phyloP scores from a whole-genome alignment of 2,888 invertebrate species.

The Lasioglossum zephyrum region DNA sequence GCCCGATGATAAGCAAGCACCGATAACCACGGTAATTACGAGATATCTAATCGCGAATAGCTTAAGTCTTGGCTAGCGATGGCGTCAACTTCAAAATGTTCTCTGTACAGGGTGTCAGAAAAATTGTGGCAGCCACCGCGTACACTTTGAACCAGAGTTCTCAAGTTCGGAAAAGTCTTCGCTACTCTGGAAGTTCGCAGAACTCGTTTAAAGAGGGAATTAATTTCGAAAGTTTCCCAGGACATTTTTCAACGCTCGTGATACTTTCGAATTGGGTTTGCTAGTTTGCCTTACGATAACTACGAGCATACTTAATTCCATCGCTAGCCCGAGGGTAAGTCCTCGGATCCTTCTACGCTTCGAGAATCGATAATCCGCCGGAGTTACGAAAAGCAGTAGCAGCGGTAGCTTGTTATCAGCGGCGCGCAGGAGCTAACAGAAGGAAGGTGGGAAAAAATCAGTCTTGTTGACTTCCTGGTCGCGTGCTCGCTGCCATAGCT shows the following conservation, averaged over 20 bases:
- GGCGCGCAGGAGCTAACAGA: slow-evolving; percentile 7
- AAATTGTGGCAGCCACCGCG: neutral
- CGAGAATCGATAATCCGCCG: slow-evolving; percentile 24
- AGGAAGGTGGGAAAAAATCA: slow-evolving; percentile 25
- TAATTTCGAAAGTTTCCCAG: neutral
- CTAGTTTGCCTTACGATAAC: neutral
- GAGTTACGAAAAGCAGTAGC: slow-evolving; percentile 26
- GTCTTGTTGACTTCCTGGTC: slow-evolving; percentile 42
- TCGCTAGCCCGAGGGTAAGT: neutral
- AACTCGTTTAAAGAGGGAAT: neutral
- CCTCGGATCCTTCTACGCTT: slow-evolving; percentile 2
- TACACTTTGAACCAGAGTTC: neutral
- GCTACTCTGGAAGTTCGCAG: neutral
- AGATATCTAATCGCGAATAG: slow-evolving; percentile 7
- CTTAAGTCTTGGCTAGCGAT: neutral
- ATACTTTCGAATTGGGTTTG: neutral
- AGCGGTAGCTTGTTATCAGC: slow-evolving; percentile 26
- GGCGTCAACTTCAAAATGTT: neutral
- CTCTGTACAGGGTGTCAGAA: neutral
- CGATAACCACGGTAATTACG: neutral
- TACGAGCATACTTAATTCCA: neutral
- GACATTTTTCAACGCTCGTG: neutral
- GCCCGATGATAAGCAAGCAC: slow-evolving; percentile 2
- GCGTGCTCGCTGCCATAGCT: slow-evolving; percentile 1
- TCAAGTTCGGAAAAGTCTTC: neutral